phyloP scores from a whole-genome alignment of 2,888 invertebrate genomes.

The Amblyteles armatorius region DNA sequence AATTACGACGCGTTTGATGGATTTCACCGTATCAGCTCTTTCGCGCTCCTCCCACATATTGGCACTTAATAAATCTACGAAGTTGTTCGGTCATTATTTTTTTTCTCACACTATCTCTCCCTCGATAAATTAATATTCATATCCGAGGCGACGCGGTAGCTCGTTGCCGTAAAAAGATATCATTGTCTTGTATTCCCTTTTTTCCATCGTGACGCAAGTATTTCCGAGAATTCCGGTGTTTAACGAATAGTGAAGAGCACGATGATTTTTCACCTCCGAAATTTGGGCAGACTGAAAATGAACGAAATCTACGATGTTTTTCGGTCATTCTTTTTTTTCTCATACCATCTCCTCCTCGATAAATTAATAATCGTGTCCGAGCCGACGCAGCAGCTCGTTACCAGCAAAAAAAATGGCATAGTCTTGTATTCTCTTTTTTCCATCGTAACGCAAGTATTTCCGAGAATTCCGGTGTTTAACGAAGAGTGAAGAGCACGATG shows the following conservation, averaged over 20 bases:
- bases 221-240: slow-evolving; percentile 35
- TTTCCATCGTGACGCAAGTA: background rate
- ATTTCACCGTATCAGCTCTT: background rate
- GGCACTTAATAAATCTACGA: background rate
- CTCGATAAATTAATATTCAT: no score
- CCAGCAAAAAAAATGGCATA: slow-evolving; percentile 32
- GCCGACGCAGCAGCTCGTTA: slow-evolving; percentile 23
- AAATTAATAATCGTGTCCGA: slow-evolving; percentile 12
- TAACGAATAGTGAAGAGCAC: slow-evolving; percentile 12
- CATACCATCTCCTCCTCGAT: background rate
- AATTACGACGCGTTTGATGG: background rate
- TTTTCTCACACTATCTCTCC: no score
- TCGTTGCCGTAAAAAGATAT: no score
- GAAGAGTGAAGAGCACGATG: slow-evolving; percentile 20
- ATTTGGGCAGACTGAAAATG: slow-evolving; percentile 7
- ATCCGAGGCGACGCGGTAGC: no score
- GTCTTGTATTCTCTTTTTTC: slow-evolving; percentile 19
- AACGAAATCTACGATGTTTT: background rate
- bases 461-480: slow-evolving; percentile 30
- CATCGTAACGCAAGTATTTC: slow-evolving; percentile 7
- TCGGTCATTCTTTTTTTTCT: background rate
- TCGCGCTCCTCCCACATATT: slow-evolving; percentile 12
- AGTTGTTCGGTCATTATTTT: background rate
- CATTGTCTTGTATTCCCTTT: no score
- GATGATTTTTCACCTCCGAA: slow-evolving; percentile 42